phyloP scores from a whole-genome alignment of 2,888 invertebrate genomes.

The Chrysolina haemoptera region DNA sequence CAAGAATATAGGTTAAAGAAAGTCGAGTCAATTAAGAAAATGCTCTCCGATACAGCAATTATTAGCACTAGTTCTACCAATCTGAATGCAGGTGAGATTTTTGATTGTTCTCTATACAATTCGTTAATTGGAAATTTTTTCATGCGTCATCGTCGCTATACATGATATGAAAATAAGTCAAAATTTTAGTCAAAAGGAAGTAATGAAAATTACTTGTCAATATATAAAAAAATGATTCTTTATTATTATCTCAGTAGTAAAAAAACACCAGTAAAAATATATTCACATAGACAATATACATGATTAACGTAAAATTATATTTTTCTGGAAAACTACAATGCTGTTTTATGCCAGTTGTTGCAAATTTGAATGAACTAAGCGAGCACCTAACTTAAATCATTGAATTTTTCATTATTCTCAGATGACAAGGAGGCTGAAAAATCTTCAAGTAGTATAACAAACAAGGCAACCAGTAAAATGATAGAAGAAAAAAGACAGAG shows the following conservation, averaged over 20 bases:
- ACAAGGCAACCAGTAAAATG: conserved; percentile 68
- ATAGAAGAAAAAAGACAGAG: conserved; percentile 89
- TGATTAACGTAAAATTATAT: too few relatives aligned
- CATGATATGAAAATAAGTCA: too few relatives aligned
- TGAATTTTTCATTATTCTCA: conserved; percentile 40
- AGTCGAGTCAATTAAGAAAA: conserved; percentile 92
- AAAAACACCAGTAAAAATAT: too few relatives aligned
- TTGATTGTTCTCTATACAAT: conserved; percentile 6
- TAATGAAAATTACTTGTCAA: too few relatives aligned
- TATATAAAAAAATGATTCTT: too few relatives aligned
- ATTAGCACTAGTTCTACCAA: conserved; percentile 66
- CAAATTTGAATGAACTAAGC: not conserved
- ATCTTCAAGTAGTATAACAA: conserved; percentile 64
- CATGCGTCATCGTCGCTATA: too few relatives aligned
- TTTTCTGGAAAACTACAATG: too few relatives aligned
- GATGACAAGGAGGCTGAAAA: conserved; percentile 59
- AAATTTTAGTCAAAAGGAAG: too few relatives aligned
- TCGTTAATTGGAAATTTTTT: too few relatives aligned
- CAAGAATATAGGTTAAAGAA: conserved; percentile 87
- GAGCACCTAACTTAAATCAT: not conserved
- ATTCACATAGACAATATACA: too few relatives aligned
- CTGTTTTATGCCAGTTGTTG: not conserved
- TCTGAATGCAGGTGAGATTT: conserved; percentile 54
- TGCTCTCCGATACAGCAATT: conserved; percentile 83
- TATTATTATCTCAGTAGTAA: too few relatives aligned